Percentiles rank a stretch among this genome's conserved stretches.
Evolutionary conservation across 2,888 invertebrate species (phyloP).

Genomic region (Spatulosminthurus flaviceps): DNA sequence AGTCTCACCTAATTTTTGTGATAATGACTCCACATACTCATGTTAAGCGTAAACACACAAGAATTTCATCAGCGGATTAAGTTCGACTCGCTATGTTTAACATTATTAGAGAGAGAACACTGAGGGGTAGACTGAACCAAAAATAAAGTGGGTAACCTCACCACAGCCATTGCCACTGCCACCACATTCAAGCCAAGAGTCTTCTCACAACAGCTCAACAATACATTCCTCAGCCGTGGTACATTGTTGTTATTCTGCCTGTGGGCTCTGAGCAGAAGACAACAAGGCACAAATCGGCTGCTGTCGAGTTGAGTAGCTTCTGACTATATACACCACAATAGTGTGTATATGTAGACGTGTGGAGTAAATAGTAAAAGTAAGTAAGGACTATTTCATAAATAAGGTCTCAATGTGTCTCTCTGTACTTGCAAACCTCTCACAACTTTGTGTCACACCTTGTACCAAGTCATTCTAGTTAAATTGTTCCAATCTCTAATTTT

Average conservation of each 20-base stretch:
- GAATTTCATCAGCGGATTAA: background rate
- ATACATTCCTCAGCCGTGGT: conserved; percentile 22
- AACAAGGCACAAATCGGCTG: background rate
- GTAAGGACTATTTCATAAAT: too few species aligned
- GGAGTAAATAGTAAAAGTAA: conserved; percentile 28
- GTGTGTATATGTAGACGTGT: background rate
- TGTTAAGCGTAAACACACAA: background rate
- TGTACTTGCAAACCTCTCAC: too few species aligned
- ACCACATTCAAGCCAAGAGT: background rate
- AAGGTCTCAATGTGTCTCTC: too few species aligned
- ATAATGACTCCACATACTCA: too few species aligned
- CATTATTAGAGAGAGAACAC: conserved; percentile 1
- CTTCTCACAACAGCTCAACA: conserved; percentile 18
- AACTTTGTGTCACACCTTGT: too few species aligned
- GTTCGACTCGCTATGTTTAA: background rate
- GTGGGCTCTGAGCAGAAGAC: conserved; percentile 4
- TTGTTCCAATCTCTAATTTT: too few species aligned
- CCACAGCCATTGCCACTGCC: conserved; percentile 16
- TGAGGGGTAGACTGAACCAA: conserved; percentile 19
- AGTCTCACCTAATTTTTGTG: too few species aligned
- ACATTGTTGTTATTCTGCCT: conserved; percentile 33
- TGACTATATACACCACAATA: background rate
- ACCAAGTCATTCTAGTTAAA: too few species aligned
- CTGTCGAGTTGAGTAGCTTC: background rate
- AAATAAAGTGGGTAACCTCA: conserved; percentile 47